Conservation (phyloP, 2,888 invertebrate genomes). For the Pandemis corylana region DNA sequence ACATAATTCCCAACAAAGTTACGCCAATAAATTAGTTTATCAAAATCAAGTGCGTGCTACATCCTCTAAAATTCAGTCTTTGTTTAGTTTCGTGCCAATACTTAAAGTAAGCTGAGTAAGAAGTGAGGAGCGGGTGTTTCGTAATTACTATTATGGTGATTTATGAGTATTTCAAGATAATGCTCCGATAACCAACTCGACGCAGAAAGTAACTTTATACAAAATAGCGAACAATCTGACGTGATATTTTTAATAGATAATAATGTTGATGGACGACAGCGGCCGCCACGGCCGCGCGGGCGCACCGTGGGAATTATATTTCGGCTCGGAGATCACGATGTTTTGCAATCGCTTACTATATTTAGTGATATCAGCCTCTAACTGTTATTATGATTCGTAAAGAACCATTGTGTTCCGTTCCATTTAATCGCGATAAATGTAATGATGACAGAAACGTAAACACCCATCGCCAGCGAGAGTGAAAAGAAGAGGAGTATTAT, state of each 20-base stretch:
- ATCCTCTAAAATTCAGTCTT: slow-evolving; percentile 44
- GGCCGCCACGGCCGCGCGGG: slow-evolving; percentile 59
- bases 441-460: slow-evolving; percentile 43
- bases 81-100: slow-evolving; percentile 41
- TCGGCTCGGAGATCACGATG: slow-evolving; percentile 70
- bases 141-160: slow-evolving; percentile 76
- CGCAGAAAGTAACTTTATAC: slow-evolving; percentile 78
- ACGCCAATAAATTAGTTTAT: slow-evolving; percentile 10
- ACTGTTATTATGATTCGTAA: slow-evolving; percentile 56
- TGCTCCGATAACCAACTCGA: slow-evolving; percentile 67
- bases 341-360: slow-evolving; percentile 76
- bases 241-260: slow-evolving; percentile 85
- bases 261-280: slow-evolving; percentile 82
- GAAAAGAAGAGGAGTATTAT: slow-evolving; percentile 43
- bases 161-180: slow-evolving; percentile 78
- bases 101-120: slow-evolving; percentile 54
- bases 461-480: slow-evolving; percentile 42
- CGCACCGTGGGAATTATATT: slow-evolving; percentile 81
- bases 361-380: slow-evolving; percentile 58
- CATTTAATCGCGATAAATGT: slow-evolving; percentile 37
- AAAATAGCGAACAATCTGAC: slow-evolving; percentile 83
- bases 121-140: slow-evolving; percentile 62
- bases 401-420: slow-evolving; percentile 40
- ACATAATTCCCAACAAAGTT: not conserved
- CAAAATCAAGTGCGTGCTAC: not conserved